Evolutionary conservation across 2,797 vertebrate species (phyloP).

Genomic region (Pelobates cultripes): DNA sequence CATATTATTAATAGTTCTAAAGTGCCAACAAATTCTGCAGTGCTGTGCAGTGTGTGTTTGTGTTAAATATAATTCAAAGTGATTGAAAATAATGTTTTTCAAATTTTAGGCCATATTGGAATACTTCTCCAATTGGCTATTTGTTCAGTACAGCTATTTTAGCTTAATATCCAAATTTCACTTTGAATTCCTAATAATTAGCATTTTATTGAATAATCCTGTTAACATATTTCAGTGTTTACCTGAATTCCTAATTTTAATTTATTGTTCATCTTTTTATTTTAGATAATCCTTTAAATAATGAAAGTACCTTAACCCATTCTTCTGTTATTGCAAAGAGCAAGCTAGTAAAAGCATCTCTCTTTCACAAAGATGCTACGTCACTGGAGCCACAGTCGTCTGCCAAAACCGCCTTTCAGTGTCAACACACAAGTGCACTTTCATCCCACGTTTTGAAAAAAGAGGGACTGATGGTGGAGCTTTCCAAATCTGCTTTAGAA

Average conservation of each 20-base stretch:
- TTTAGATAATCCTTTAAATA: constrained; percentile 91
- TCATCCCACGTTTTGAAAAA: constrained; percentile 80
- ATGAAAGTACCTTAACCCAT: constrained; percentile 89
- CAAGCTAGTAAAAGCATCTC: constrained; percentile 87
- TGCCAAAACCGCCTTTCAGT: constrained; percentile 87
- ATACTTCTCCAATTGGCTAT: no score
- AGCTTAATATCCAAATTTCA: no score
- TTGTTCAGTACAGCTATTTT: no score
- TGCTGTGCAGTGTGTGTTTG: no score
- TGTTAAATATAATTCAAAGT: no score
- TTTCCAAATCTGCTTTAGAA: constrained; percentile 81
- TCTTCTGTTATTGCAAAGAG: constrained; percentile 88
- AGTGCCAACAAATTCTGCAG: no score
- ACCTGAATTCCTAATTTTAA: background rate
- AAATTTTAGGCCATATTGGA: no score
- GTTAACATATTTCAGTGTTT: no score
- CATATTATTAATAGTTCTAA: no score
- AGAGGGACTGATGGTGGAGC: constrained; percentile 84
- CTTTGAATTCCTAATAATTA: no score
- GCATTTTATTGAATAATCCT: no score
- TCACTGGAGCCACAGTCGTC: constrained; percentile 86
- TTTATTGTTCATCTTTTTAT: constrained; percentile 39
- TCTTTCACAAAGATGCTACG: constrained; percentile 86
- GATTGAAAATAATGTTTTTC: no score
- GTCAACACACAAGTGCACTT: constrained; percentile 90